These are phyloP conservation scores for Andrena haemorrhoa DNA, from an alignment of 2,888 invertebrate species.

Conservation along the genomic window DNA sequence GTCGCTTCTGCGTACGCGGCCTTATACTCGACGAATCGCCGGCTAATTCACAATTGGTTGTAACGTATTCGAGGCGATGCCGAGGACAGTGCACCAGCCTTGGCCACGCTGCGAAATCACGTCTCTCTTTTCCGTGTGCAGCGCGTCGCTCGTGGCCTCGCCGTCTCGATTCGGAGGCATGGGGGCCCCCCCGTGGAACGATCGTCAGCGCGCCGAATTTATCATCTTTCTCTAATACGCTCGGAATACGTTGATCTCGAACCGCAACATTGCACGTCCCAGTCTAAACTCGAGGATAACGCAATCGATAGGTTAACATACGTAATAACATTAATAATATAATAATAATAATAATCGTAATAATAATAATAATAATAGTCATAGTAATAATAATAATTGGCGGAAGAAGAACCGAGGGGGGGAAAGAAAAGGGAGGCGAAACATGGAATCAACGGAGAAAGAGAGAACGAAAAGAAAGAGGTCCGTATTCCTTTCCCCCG, in stretches of 20 bases:
- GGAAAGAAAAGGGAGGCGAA: slow-evolving; percentile 37
- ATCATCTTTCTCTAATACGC: slow-evolving; percentile 17
- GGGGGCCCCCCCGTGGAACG: background rate
- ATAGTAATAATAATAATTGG: slow-evolving; percentile 41
- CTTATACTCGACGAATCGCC: background rate
- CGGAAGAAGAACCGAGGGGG: slow-evolving; percentile 29
- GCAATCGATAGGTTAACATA: slow-evolving; percentile 56
- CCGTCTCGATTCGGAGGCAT: background rate
- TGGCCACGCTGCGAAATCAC: background rate
- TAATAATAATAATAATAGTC: slow-evolving; percentile 36
- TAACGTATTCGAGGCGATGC: background rate
- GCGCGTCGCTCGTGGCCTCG: slow-evolving; percentile 1
- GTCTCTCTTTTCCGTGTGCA: background rate
- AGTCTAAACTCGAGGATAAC: slow-evolving; percentile 60
- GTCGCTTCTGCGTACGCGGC: background rate
- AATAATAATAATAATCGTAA: slow-evolving; percentile 35
- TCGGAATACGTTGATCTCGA: slow-evolving; percentile 23
- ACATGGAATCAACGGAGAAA: slow-evolving; percentile 35
- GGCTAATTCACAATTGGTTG: background rate
- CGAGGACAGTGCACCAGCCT: background rate
- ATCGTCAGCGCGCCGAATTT: slow-evolving; percentile 4
- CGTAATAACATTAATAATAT: slow-evolving; percentile 52
- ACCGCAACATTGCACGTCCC: slow-evolving; percentile 66
- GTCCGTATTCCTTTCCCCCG: slow-evolving; percentile 29
- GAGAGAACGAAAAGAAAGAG: background rate